These are phyloP conservation scores for Pristionchus maxplancki DNA, from an alignment of 2,888 invertebrate species.

Conservation along the genomic window DNA sequence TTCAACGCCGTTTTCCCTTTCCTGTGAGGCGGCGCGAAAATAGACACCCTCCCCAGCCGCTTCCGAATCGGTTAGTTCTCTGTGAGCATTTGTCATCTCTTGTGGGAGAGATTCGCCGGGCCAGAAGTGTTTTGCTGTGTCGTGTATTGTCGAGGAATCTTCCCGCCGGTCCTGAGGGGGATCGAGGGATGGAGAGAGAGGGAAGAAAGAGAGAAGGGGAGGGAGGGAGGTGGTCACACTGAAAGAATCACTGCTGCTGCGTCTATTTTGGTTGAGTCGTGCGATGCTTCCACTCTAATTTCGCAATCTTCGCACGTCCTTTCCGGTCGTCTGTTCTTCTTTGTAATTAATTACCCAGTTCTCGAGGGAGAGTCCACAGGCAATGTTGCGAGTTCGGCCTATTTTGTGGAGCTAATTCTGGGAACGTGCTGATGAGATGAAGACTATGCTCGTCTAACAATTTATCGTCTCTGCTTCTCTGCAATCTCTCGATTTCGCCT, in stretches of 20 bases:
- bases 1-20: not conserved
- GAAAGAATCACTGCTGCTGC: not conserved
- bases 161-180: slow-evolving; percentile 1
- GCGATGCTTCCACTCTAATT: not conserved
- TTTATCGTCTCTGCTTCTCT: slow-evolving; percentile 6
- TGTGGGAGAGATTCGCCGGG: not conserved
- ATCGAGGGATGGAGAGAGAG: not conserved
- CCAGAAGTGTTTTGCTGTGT: slow-evolving; percentile 32
- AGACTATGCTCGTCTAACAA: not conserved
- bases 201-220: not conserved
- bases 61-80: not conserved
- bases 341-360: not conserved
- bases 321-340: not conserved
- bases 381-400: slow-evolving; percentile 32
- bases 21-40: not conserved
- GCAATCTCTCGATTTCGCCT: not conserved
- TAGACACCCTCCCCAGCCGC: not conserved
- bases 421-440: not conserved
- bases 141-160: slow-evolving; percentile 40
- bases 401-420: not conserved
- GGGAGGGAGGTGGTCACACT: slow-evolving; percentile 26
- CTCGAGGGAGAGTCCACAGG: not conserved
- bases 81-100: not conserved
- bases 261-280: not conserved
- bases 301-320: not conserved